Evolutionary conservation across 2,797 vertebrate genomes (phyloP).

Genomic region (Pelodytes ibericus): DNA sequence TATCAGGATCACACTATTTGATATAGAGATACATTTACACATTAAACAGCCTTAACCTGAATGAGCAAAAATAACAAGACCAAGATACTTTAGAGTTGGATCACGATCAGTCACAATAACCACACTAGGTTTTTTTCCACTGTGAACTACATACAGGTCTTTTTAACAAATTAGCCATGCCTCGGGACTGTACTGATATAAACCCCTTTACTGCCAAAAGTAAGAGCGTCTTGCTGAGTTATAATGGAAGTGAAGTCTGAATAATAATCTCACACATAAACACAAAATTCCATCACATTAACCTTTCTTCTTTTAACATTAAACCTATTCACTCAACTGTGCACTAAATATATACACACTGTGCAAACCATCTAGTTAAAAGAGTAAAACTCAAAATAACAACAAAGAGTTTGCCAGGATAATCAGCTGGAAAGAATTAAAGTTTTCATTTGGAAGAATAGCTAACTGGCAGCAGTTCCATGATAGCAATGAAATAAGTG

Average conservation of each 20-base stretch:
- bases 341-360: background rate
- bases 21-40: background rate
- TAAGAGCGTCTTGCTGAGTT: conserved; percentile 33
- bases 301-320: conserved; percentile 9
- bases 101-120: conserved; percentile 12
- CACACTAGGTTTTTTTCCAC: conserved; percentile 13
- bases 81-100: conserved; percentile 6
- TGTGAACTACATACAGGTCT: conserved; percentile 37
- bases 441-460: conserved; percentile 3
- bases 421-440: conserved; percentile 14
- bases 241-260: conserved; percentile 36
- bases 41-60: conserved; percentile 6
- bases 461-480: background rate
- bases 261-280: conserved; percentile 37
- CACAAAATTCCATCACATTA: conserved; percentile 29
- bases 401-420: background rate
- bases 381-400: background rate
- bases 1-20: too few species aligned
- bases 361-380: too few species aligned
- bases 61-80: conserved; percentile 4
- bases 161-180: conserved; percentile 50
- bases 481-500: background rate
- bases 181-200: conserved; percentile 24
- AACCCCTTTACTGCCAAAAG: conserved; percentile 30
- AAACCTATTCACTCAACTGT: conserved; percentile 16